These are phyloP conservation scores for Drosophila nigricruria DNA, from an alignment of 2,888 invertebrate species.

Conservation along the genomic window DNA sequence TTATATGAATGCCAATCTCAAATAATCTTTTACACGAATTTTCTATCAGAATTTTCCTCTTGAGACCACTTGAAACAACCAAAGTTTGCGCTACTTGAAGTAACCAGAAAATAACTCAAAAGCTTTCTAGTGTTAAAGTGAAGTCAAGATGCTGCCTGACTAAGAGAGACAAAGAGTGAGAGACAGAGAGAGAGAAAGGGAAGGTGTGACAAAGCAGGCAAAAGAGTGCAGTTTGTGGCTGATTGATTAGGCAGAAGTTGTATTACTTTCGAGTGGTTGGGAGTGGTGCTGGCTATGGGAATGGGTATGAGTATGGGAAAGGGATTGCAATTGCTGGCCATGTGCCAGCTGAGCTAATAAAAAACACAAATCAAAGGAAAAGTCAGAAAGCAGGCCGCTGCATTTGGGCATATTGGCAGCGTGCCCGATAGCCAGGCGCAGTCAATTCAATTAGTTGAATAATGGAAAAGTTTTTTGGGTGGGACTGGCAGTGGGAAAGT, in stretches of 20 bases:
- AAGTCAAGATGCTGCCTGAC: constrained; percentile 38
- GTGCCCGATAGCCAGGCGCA: constrained; percentile 36
- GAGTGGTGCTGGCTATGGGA: constrained; percentile 29
- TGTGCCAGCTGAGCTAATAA: constrained; percentile 59
- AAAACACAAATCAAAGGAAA: constrained; percentile 63
- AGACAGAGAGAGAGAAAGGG: not conserved
- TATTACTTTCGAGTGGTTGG: constrained; percentile 54
- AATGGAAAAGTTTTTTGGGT: constrained; percentile 23
- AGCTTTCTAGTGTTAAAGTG: constrained; percentile 59
- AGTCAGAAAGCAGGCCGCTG: constrained; percentile 33
- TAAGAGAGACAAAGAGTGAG: not conserved
- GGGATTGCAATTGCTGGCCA: constrained; percentile 46
- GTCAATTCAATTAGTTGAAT: constrained; percentile 67
- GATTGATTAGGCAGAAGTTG: constrained; percentile 66
- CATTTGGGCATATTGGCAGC: constrained; percentile 47
- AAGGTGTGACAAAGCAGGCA: constrained; percentile 12
- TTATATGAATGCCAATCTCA: fast-evolving
- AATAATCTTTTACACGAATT: not conserved
- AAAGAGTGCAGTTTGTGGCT: constrained; percentile 24
- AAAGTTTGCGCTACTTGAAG: constrained; percentile 2
- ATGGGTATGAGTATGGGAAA: constrained; percentile 7
- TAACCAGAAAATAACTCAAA: not conserved
- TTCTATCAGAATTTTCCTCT: not conserved
- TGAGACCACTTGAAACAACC: not conserved
- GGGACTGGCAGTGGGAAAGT: not conserved